A percentile compares a stretch with the other conserved stretches of the same genome.
These are phyloP conservation scores for Callinectes sapidus DNA, from an alignment of 2,888 invertebrate genomes.

Conservation along the genomic window DNA sequence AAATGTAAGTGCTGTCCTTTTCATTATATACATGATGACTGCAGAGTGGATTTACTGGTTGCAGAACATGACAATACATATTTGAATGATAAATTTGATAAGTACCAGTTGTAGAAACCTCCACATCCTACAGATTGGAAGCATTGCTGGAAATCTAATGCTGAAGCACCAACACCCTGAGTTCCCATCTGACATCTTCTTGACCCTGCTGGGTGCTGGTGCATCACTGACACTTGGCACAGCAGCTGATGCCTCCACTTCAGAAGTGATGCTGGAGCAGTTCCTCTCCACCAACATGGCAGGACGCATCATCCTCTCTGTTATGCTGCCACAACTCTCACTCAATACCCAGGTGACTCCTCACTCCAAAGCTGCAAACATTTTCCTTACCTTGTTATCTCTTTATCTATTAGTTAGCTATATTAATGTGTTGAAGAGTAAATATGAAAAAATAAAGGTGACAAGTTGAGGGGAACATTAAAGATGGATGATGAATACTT, in stretches of 20 bases:
- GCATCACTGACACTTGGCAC: constrained; percentile 71
- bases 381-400: neutral
- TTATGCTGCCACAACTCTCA: constrained; percentile 78
- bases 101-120: no score
- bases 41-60: no score
- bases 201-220: constrained; percentile 70
- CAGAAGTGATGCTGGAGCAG: constrained; percentile 77
- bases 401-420: neutral
- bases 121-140: constrained; percentile 73
- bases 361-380: neutral
- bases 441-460: neutral
- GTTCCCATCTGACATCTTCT: constrained; percentile 75
- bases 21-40: no score
- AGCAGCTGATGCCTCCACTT: constrained; percentile 39
- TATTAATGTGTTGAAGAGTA: neutral
- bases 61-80: no score
- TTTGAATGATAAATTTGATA: no score
- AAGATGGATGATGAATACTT: neutral
- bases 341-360: neutral
- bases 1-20: constrained; percentile 56
- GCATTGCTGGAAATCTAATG: constrained; percentile 76
- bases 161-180: constrained; percentile 75
- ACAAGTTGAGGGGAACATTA: neutral
- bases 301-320: constrained; percentile 81
- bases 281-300: constrained; percentile 82